Base-by-base conservation (phyloP, 2,113 vertebrate genomes). In the Orycteropus afer region DNA sequence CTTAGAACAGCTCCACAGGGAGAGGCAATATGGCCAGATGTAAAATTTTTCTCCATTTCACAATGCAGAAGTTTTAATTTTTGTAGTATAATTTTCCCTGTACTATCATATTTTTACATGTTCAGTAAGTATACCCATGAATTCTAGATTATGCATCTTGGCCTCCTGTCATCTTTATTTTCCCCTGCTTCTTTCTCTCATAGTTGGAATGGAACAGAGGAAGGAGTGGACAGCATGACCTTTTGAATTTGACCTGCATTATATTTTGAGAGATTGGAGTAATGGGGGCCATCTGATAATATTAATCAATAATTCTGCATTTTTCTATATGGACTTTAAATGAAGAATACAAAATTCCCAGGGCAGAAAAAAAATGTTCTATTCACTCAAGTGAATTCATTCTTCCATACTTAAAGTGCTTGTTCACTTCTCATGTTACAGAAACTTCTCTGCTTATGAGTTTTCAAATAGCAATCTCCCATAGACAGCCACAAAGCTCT, bases 1-100 rank as follows among this genome's bases (percentile, higher is more conserved):
- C 93, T 96, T 93, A 94, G 73, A 95, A 96, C 49, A 92, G 86
- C 95, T 93, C 95, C 84, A 92, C 34, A n/a, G 95, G 93, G 97
- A 96, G 84, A 96, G 37, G 78, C 59, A 49, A 71, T 90, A 78
- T 3, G 95, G 88, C 81, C 40, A 78, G 85, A 94, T 73, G 45
- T 79, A 91, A 94, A 93, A 95, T 7, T 78, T 53, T 71, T 86
- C 47, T 84, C 61, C 73, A 86, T 80, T 94, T 94, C 81, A 80
- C 71, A 92, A 59, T 51, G 78, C 78, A 88, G 61, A 95, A 90
- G 67, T 88, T 93, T 71, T 90, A 61, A 93, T 51, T 90, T 94
- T 88, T 69, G 40, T 49, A 37, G 73, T 71, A 71, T 69, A 76
- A 49, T 94, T 94, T 92, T 77, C 45, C 25, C 84, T 82, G 45